phyloP scores from a whole-genome alignment of 2,888 invertebrate genomes.

The Lithodes maja region DNA sequence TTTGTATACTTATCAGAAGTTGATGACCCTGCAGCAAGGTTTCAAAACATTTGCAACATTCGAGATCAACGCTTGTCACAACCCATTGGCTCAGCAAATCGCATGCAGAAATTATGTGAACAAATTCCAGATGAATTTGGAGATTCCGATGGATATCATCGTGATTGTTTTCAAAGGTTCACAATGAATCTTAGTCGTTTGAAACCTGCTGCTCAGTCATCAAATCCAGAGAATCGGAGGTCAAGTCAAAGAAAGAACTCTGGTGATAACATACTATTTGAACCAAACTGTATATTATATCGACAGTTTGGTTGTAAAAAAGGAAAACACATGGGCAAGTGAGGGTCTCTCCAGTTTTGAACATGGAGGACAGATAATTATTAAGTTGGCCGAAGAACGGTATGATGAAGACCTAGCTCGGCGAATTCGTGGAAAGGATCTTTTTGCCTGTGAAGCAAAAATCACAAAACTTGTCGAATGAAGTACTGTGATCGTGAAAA shows the following conservation, averaged over 20 bases:
- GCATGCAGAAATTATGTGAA: not conserved
- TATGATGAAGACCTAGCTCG: not conserved
- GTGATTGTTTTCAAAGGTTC: not conserved
- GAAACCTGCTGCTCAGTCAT: not conserved
- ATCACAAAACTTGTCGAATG: too few species aligned
- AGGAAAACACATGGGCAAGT: too few species aligned
- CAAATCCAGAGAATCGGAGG: not conserved
- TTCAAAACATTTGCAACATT: too few species aligned
- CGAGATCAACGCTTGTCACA: too few species aligned
- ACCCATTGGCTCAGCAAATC: not conserved
- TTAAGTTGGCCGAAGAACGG: not conserved
- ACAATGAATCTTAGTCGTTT: not conserved
- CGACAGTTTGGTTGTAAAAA: not conserved
- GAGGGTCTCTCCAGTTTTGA: not conserved
- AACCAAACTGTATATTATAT: not conserved
- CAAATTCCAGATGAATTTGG: not conserved
- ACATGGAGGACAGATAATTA: not conserved
- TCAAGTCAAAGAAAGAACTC: not conserved
- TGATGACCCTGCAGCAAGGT: too few species aligned
- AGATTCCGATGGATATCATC: not conserved
- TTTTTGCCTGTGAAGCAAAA: slow-evolving; percentile 5
- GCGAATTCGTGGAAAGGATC: not conserved
- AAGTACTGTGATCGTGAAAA: not conserved
- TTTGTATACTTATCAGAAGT: too few species aligned
- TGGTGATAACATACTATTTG: not conserved